Evolutionary conservation across 2,888 invertebrate species (phyloP), one percentile per base, ranked within the genome.

Genomic region (Drosophila nr. perissopoda): DNA sequence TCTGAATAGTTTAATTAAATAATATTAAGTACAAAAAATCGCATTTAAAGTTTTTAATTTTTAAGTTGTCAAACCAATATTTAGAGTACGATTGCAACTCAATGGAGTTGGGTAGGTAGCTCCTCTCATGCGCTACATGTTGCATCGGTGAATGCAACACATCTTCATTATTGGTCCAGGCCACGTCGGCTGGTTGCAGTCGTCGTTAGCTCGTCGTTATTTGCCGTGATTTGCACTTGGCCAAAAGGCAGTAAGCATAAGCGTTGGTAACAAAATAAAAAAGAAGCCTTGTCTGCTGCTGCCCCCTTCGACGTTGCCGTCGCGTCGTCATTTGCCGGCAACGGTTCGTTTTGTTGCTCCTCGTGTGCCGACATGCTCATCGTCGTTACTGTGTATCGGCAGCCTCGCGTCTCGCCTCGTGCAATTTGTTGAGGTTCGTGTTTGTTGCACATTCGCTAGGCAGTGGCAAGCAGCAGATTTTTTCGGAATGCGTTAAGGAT

Each of bases 401-500:
- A 65, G 70, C 59, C 77, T 72, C 66, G 67, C 56, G 40, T 56
- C 57, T 56, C 62, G 70, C 58, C 69, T 81, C 88, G 91, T 83
- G 83, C 88, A 90, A 90, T 79, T 87, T 84, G 80, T 76, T 70
- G 57, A 77, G 85, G 81, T 74, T 89, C 91, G 81, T 77, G 87
- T 75, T 73, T 67, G 89, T 90, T 91, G 91, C 92, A 89, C 87
- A 90, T 86, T 90, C 80, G 89, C 74, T 75, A 58, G 67, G 70
- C 75, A 74, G 70, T 74, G 85, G 81, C 81, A 74, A 83, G 84
- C 85, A 86, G 80, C 63, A 69, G 78, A 74, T 88, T 90, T 91
- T 91, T 92, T 91, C 91, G 90, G 90, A 92, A 92, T 91, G 89
- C 90, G 90, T 91, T 91, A 91, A 92, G 92, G 92, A 92, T 92